Evolutionary conservation across 2,113 vertebrate genomes (phyloP), one percentile per base, ranked within the genome.

Genomic region (Nannobrachium achirus): DNA sequence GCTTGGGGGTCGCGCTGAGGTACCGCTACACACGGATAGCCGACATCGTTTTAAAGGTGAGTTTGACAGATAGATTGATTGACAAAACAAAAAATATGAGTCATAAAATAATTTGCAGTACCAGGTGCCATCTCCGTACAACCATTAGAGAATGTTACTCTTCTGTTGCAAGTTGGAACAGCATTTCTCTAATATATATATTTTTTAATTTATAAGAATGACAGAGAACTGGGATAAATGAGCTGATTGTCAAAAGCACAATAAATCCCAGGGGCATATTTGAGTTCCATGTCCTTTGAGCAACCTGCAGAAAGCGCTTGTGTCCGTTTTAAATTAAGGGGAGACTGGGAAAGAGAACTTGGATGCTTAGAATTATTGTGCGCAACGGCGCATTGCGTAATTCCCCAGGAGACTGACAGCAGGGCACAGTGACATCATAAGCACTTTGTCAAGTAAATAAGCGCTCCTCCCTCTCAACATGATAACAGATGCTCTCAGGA

Each of bases 31-130:
- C 86, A 33, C 92, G 95, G 0, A 78, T 91, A 50, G 97, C 97
- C 0, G 98, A 98, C 90, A 83, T 95, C 45, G 87, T 98, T 3
- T 91, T 99, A 7, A 98, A 98, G 96, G 98, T 98, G 92, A 85
- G 72, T 50, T 50, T 50, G 48, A 16, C 8, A n/a, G 14, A 50
- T 16, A n/a, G 48, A 16, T 16, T 16, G 48, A 9, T 50, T 33
- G 25, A 5, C n/a, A n/a, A n/a, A n/a, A n/a, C n/a, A n/a, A n/a
- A n/a, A n/a, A n/a, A n/a, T n/a, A n/a, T n/a, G n/a, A n/a, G n/a
- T n/a, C n/a, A n/a, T n/a, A n/a, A n/a, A n/a, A n/a, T n/a, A n/a
- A 50, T 50, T n/a, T 50, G n/a, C n/a, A 50, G n/a, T 14, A 16
- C 8, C 48, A 10, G 48, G 6, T 50, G 48, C 14, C n/a, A 25